Percentiles rank a stretch among this genome's conserved stretches.
These are phyloP conservation scores for Eurystomus gularis DNA, from an alignment of 2,113 vertebrate genomes.

Conservation along the genomic window DNA sequence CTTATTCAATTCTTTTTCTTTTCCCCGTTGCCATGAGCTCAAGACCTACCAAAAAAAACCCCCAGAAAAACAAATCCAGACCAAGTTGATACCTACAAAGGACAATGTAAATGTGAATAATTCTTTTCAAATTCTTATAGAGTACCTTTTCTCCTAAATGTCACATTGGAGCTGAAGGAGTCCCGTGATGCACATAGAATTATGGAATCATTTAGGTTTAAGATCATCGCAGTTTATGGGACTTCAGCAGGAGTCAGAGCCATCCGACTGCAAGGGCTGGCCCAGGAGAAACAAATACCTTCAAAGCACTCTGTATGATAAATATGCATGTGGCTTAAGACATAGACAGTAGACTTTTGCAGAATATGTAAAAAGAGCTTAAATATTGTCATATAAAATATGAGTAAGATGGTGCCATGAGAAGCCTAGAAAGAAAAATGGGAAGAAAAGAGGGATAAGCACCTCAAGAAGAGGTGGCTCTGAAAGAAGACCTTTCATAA, in stretches of 20 bases:
- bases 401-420: neutral
- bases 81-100: neutral
- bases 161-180: neutral
- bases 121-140: neutral
- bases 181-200: neutral
- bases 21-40: neutral
- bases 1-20: neutral
- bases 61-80: neutral
- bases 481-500: neutral
- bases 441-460: neutral
- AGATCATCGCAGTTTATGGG: neutral
- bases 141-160: neutral
- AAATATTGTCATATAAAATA: neutral
- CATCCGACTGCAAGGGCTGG: neutral
- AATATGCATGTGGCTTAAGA: neutral
- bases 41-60: neutral
- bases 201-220: no score
- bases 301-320: neutral
- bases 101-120: neutral
- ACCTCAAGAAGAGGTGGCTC: neutral
- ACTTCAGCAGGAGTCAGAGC: neutral
- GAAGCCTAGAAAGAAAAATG: neutral
- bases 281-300: neutral
- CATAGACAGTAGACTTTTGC: neutral
- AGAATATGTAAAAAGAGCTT: neutral